Percentiles rank a stretch among this genome's conserved stretches.
Conservation (phyloP, 2,888 invertebrate species). For the Calameuta filiformis region DNA sequence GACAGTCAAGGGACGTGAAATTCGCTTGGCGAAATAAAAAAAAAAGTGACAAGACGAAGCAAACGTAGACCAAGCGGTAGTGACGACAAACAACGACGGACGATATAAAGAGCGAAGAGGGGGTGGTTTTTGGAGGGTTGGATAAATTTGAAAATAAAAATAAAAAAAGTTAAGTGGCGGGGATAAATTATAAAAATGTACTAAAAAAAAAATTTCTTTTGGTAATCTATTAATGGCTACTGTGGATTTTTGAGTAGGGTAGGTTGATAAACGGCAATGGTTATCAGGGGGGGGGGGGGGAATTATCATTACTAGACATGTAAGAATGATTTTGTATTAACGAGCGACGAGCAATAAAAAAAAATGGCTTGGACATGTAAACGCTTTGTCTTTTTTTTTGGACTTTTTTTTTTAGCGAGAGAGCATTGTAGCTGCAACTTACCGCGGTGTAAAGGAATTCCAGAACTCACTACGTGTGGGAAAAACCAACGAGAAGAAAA, state of each 20-base stretch:
- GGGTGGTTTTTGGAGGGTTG: background rate
- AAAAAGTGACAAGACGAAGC: background rate
- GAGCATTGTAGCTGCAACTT: slow-evolving; percentile 77
- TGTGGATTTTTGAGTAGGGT: background rate
- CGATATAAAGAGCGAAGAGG: background rate
- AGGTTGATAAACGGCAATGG: background rate
- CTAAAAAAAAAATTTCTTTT: background rate
- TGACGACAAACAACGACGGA: background rate
- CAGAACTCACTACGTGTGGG: slow-evolving; percentile 91
- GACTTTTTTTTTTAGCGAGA: slow-evolving; percentile 53
- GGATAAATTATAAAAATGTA: background rate
- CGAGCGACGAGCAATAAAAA: slow-evolving; percentile 52
- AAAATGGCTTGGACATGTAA: slow-evolving; percentile 51
- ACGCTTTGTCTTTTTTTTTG: slow-evolving; percentile 35
- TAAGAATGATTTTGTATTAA: slow-evolving; percentile 53
- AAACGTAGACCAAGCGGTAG: background rate
- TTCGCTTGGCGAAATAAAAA: background rate
- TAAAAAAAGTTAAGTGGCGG: background rate
- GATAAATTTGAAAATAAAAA: too few species aligned
- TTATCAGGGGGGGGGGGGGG: background rate
- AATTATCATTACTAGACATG: slow-evolving; percentile 41
- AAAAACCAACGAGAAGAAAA: slow-evolving; percentile 65
- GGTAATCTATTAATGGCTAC: background rate
- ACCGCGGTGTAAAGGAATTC: slow-evolving; percentile 98
- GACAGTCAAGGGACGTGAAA: background rate